A percentile compares a stretch with the other conserved stretches of the same genome.
These are phyloP conservation scores for Abrostola triplasia DNA, from an alignment of 2,888 invertebrate genomes.

Conservation along the genomic window DNA sequence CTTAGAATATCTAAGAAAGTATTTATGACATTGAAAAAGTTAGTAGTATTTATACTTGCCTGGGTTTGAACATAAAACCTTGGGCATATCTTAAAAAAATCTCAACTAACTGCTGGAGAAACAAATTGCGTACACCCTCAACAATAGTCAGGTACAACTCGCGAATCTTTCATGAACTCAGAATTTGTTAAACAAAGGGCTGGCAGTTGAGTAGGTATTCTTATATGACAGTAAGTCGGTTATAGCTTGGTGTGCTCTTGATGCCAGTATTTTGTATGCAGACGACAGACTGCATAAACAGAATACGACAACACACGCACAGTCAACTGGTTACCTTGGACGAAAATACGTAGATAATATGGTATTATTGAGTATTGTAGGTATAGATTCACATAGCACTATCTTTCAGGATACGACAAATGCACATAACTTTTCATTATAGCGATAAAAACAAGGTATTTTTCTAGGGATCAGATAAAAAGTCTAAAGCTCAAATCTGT, in stretches of 20 bases:
- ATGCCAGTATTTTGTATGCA: slow-evolving; percentile 65
- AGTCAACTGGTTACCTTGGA: slow-evolving; percentile 33
- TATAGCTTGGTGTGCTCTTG: slow-evolving; percentile 37
- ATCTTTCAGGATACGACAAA: slow-evolving; percentile 12
- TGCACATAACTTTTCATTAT: not conserved
- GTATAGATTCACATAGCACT: slow-evolving; percentile 17
- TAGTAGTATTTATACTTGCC: no score
- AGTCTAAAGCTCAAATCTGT: slow-evolving; percentile 18
- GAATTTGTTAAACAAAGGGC: slow-evolving; percentile 33
- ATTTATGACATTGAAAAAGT: no score
- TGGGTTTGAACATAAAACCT: no score
- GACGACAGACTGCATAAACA: slow-evolving; percentile 66
- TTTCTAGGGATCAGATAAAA: not conserved
- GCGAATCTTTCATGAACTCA: slow-evolving; percentile 20
- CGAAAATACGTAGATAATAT: slow-evolving; percentile 27
- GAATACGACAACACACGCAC: slow-evolving; percentile 44
- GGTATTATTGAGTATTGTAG: not conserved
- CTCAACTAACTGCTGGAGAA: slow-evolving; percentile 11
- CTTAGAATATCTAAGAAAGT: no score
- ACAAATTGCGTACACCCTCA: slow-evolving; percentile 26
- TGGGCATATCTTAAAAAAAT: slow-evolving; percentile 5
- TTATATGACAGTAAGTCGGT: slow-evolving; percentile 47
- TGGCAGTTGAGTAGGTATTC: slow-evolving; percentile 42
- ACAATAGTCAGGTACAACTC: slow-evolving; percentile 26
- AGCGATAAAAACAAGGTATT: not conserved